phyloP scores from a whole-genome alignment of 2,888 invertebrate species.

The Dendrolimus pini region DNA sequence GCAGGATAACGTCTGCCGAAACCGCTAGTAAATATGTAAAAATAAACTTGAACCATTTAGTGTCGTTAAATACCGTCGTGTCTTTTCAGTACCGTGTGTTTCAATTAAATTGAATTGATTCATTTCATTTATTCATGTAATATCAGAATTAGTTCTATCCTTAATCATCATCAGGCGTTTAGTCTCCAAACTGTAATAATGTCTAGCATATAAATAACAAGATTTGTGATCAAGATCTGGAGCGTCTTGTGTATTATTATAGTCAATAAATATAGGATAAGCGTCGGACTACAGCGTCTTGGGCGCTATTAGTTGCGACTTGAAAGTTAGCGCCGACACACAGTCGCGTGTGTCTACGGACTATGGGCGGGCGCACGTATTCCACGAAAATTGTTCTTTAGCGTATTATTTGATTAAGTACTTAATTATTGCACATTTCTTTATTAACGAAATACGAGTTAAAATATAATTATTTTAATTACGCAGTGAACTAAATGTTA shows the following conservation, averaged over 20 bases:
- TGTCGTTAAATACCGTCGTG: too few relatives aligned
- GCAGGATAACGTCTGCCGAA: too few relatives aligned
- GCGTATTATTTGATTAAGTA: not conserved
- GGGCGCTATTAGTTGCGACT: constrained; percentile 12
- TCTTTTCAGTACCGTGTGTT: too few relatives aligned
- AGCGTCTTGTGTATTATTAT: constrained; percentile 42
- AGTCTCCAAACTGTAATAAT: not conserved
- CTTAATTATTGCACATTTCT: not conserved
- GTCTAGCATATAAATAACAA: constrained; percentile 51
- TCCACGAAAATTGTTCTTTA: not conserved
- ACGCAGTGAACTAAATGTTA: not conserved
- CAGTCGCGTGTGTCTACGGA: not conserved
- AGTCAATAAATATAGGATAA: constrained; percentile 47
- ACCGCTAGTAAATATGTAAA: too few relatives aligned
- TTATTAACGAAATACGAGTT: not conserved
- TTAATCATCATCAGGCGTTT: not conserved
- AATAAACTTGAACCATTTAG: too few relatives aligned
- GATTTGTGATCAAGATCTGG: constrained; percentile 50
- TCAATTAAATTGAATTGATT: too few relatives aligned
- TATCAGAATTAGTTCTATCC: too few relatives aligned
- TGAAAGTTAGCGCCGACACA: not conserved
- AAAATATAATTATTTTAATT: too few relatives aligned
- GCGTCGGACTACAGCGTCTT: constrained; percentile 4
- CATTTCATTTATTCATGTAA: too few relatives aligned
- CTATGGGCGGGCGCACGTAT: not conserved